Evolutionary conservation across 2,797 vertebrate species (phyloP).

Genomic region (Holocentrus rufus): DNA sequence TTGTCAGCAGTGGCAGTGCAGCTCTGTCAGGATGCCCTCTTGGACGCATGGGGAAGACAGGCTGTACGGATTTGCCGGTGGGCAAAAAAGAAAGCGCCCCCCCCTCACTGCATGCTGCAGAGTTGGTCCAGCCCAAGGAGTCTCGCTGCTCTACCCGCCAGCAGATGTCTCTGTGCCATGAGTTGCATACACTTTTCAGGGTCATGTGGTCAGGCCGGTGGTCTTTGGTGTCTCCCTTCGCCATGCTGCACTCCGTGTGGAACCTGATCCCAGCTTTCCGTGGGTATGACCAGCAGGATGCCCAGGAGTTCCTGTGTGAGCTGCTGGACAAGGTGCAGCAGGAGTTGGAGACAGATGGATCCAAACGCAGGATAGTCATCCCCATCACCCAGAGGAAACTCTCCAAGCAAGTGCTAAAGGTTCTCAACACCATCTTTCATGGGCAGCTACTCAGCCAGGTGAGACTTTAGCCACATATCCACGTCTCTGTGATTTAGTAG

Average conservation of each 20-base stretch:
- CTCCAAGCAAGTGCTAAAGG: constrained; percentile 98
- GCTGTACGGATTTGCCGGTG: constrained; percentile 70
- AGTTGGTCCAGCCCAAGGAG: constrained; percentile 94
- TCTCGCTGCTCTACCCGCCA: constrained; percentile 88
- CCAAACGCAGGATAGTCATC: constrained; percentile 92
- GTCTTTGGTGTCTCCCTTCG: constrained; percentile 97
- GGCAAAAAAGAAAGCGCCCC: constrained; percentile 78
- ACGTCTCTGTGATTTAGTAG: background rate
- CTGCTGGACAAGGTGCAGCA: constrained; percentile 98
- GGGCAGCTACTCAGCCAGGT: constrained; percentile 99
- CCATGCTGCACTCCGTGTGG: constrained; percentile 99
- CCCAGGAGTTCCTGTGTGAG: constrained; percentile 98
- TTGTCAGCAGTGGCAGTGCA: constrained; percentile 77
- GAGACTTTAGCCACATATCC: constrained; percentile 34
- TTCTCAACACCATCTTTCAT: constrained; percentile 99
- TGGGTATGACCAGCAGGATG: constrained; percentile 98
- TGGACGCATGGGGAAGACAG: constrained; percentile 74
- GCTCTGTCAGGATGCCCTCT: constrained; percentile 73
- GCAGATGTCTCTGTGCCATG: constrained; percentile 98
- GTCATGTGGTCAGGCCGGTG: constrained; percentile 99
- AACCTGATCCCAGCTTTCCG: constrained; percentile 97
- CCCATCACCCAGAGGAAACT: constrained; percentile 98
- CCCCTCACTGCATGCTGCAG: constrained; percentile 83
- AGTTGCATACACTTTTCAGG: constrained; percentile 97
- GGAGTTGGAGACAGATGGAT: constrained; percentile 95